Base-by-base conservation (phyloP, 2,113 vertebrate species). In the Pao palembangensis region DNA sequence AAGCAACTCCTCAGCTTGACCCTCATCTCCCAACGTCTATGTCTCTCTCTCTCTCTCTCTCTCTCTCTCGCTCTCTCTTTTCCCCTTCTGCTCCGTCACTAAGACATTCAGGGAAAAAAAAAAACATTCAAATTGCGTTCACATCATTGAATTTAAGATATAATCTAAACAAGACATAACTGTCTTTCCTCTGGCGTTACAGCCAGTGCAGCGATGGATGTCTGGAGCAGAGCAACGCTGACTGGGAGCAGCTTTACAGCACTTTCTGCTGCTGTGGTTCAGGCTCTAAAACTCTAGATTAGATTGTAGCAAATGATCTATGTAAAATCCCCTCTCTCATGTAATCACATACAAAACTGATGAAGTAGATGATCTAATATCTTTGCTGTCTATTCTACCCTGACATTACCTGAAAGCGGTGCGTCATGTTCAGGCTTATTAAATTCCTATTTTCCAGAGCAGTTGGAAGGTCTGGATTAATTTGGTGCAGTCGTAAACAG, bases 1-100 rank as follows among this genome's bases (percentile, higher is more conserved):
- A 82, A 80, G 42, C 52, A 54, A n/a, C 44, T n/a, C 44, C 44
- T 54, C 67, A 31, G 52, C 64, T 68, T 68, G 55, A 51, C 67
- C 41, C 59, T 50, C 67, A 28, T 7, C 25, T 44, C 59, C 56
- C 67, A 28, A 1, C 25, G 3, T 28, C 25, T 28, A 3, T 7
- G 3, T 28, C 34, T 11, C 34, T 12, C 8, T 38, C 34, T 38
- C 34, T 11, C 34, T 23, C 23, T 63, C 17, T 51, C 20, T 14
- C 19, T 17, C 28, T 8, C 6, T 31, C 28, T 31, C 28, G 1
- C 28, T 21, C 23, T 62, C 17, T 50, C 25, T 14, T 19, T 18
- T 28, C 21, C 19, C 31, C 16, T 1, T 46, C 60, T 23, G 15
- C 21, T 46, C 34, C 11, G 15, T 47, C 19, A 14, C 25, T 38